Conservation (phyloP, 2,113 vertebrate species). For the Pelobates fuscus region DNA sequence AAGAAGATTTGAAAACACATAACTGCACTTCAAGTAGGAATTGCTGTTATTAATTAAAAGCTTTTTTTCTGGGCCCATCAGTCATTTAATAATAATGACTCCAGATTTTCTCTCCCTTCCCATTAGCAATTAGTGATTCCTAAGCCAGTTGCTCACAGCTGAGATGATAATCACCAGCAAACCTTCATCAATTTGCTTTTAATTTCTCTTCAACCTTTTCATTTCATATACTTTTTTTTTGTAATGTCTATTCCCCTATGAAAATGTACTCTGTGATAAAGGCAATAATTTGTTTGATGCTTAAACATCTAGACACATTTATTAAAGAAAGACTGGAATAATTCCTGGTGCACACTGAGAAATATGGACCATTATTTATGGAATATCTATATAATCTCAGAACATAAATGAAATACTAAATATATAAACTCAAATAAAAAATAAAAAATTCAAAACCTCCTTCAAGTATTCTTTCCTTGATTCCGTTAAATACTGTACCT, state of each 20-base stretch:
- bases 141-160: constrained; percentile 27
- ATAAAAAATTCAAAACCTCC: too few species aligned
- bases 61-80: constrained; percentile 25
- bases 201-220: constrained; percentile 41
- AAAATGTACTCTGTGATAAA: constrained; percentile 35
- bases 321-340: too few species aligned
- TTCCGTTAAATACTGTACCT: too few species aligned
- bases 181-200: constrained; percentile 40
- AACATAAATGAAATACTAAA: too few species aligned
- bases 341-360: too few species aligned
- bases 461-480: too few species aligned
- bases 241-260: constrained; percentile 22
- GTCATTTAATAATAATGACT: constrained; percentile 47
- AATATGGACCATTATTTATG: too few species aligned
- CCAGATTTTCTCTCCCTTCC: constrained; percentile 43
- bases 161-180: constrained; percentile 42
- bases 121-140: constrained; percentile 43
- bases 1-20: constrained; percentile 14
- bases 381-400: too few species aligned
- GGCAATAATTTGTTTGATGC: constrained; percentile 3
- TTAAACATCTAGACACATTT: background rate
- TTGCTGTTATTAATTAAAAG: constrained; percentile 42
- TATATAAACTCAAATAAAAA: too few species aligned
- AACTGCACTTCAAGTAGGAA: constrained; percentile 35
- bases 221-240: constrained; percentile 18